Base-by-base conservation (phyloP, 2,888 invertebrate species). In the Alloplasta piceator region DNA sequence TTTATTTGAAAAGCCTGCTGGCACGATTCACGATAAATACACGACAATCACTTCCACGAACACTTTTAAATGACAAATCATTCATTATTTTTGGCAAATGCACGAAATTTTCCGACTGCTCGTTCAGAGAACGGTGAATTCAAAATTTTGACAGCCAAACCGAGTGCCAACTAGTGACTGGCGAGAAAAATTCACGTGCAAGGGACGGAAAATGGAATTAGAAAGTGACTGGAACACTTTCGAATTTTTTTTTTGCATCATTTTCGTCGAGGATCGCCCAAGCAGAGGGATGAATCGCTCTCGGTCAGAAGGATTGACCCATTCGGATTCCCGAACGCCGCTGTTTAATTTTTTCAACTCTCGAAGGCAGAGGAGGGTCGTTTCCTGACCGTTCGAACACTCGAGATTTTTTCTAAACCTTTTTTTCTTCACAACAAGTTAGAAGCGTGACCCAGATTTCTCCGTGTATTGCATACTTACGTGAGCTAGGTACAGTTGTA, bases 151-250 rank as follows among this genome's bases (percentile, higher is more conserved):
- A 6, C 12, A 3, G 3, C 26, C 74, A 46, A 52, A 56, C 60
- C 71, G 56, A 67, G 78, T 75, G 74, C 75, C 48, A 16, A 78
- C 7, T 26, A 26, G 26, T 67, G 74, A 82, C 81, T 82, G 74
- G 36, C 58, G 74, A 16, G 43, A 67, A 75, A 26, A 26, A 71
- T 56, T 46, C 16, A 43, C 39, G 3, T 26, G 74, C 52, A 60
- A 60, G 26, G 60, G 56, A 26, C 26, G 38, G 78, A 76, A 75
- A 75, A 66, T 77, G 78, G 80, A 68, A 85, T 85, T 86, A 85
- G 85, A 85, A 86, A 86, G 86, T 84, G 78, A 63, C 60, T 64
- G 52, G 74, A 76, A 68, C 56, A 61, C 60, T 84, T 76, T 75
- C 82, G 26, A 82, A 78, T 73, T 76, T 82, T 82, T 84, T 83